phyloP scores from a whole-genome alignment of 92 coral and sea anemone genomes.

The Porites cylindrica region DNA sequence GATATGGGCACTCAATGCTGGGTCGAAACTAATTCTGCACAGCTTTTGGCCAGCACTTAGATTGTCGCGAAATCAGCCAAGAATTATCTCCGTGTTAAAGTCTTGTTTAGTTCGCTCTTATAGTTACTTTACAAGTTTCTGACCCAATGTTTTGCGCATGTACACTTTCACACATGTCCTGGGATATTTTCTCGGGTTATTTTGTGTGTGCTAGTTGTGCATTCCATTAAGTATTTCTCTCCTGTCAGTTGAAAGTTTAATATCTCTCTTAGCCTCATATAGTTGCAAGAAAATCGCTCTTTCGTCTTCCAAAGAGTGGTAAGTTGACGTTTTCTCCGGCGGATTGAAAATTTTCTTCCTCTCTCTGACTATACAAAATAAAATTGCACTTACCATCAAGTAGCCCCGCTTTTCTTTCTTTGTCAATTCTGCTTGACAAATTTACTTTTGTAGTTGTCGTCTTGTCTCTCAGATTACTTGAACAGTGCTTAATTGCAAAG shows the following conservation, averaged over 20 bases:
- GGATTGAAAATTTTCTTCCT: background rate
- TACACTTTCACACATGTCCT: background rate
- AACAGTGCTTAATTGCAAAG: no score
- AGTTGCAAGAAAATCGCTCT: slow-evolving; percentile 5
- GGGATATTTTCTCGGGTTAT: background rate
- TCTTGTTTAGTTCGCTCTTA: no score
- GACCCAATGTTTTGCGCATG: no score
- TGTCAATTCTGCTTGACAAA: background rate
- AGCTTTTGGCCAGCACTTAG: no score
- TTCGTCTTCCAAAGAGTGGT: background rate
- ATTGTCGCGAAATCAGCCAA: no score
- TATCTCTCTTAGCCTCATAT: slow-evolving; percentile 1
- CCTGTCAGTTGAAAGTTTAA: background rate
- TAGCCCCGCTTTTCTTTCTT: background rate
- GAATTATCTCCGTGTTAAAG: no score
- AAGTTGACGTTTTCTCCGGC: background rate
- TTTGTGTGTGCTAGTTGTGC: background rate
- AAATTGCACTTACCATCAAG: background rate
- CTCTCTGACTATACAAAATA: slow-evolving; percentile 1
- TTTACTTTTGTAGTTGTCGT: background rate
- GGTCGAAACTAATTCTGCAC: no score
- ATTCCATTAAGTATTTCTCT: background rate
- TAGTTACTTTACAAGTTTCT: no score
- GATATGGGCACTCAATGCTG: no score
- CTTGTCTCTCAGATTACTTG: background rate